phyloP scores from a whole-genome alignment of 2,113 vertebrate genomes.

The Turdus rufiventris region DNA sequence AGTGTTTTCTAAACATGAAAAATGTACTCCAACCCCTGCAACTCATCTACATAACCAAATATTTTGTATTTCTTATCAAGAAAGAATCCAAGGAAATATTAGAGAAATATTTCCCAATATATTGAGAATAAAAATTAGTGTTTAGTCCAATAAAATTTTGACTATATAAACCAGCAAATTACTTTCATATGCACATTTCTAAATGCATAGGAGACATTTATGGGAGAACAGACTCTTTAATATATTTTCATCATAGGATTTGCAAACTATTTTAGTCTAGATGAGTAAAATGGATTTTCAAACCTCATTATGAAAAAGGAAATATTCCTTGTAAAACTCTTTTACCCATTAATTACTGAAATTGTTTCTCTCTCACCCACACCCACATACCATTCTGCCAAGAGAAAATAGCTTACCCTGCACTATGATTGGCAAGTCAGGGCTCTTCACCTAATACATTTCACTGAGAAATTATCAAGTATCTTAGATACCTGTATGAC shows the following conservation, averaged over 20 bases:
- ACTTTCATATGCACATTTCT: neutral
- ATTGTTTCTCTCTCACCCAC: neutral
- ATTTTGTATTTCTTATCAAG: neutral
- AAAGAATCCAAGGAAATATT: neutral
- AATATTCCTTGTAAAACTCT: neutral
- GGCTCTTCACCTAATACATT: neutral
- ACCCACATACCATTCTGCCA: neutral
- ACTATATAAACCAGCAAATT: neutral
- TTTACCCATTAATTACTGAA: neutral
- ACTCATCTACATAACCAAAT: neutral
- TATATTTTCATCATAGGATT: neutral
- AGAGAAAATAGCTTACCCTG: neutral
- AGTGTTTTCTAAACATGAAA: neutral
- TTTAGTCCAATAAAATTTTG: neutral
- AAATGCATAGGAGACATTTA: neutral
- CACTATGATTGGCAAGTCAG: neutral
- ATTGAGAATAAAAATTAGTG: neutral
- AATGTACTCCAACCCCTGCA: neutral
- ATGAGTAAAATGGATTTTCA: neutral
- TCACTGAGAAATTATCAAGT: neutral
- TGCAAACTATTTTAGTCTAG: neutral
- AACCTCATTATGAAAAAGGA: neutral
- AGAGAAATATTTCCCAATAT: neutral
- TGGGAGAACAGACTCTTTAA: neutral
- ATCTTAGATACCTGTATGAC: neutral